Evolutionary conservation across 2,888 invertebrate species (phyloP).

Genomic region (Allacma fusca): DNA sequence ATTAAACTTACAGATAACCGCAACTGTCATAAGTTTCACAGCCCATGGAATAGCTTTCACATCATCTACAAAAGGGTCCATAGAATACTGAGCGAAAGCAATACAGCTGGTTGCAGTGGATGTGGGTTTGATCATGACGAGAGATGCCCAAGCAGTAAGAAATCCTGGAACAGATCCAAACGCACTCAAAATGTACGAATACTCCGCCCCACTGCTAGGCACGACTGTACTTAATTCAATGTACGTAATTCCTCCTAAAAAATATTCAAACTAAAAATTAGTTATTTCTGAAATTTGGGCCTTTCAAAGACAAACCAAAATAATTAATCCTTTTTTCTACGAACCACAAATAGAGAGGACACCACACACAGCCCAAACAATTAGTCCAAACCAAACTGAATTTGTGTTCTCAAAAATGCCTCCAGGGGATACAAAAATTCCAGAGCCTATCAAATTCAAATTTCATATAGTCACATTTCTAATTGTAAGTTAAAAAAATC

Average conservation of each 20-base stretch:
- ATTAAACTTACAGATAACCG: slow-evolving; percentile 32
- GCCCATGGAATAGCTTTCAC: slow-evolving; percentile 30
- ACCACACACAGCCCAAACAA: slow-evolving; percentile 82
- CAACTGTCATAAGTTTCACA: slow-evolving; percentile 30
- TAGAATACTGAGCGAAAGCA: slow-evolving; percentile 77
- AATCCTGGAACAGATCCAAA: slow-evolving; percentile 81
- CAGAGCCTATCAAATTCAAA: slow-evolving; percentile 70
- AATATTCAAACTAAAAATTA: neutral
- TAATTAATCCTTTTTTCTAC: neutral
- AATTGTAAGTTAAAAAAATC: neutral
- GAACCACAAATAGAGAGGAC: slow-evolving; percentile 67
- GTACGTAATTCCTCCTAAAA: slow-evolving; percentile 76
- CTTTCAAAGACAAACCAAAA: too few species aligned
- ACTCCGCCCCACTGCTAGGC: slow-evolving; percentile 81
- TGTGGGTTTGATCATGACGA: slow-evolving; percentile 76
- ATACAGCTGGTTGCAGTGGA: slow-evolving; percentile 80
- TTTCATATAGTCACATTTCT: neutral
- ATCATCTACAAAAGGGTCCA: slow-evolving; percentile 47
- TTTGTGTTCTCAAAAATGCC: slow-evolving; percentile 79
- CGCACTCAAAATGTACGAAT: slow-evolving; percentile 79
- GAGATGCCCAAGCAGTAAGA: slow-evolving; percentile 79
- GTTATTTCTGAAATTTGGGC: neutral
- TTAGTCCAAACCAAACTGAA: slow-evolving; percentile 79
- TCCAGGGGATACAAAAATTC: slow-evolving; percentile 84
- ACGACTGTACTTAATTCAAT: slow-evolving; percentile 82